Conservation (phyloP, 2,888 invertebrate species). For the Biston stratarius region DNA sequence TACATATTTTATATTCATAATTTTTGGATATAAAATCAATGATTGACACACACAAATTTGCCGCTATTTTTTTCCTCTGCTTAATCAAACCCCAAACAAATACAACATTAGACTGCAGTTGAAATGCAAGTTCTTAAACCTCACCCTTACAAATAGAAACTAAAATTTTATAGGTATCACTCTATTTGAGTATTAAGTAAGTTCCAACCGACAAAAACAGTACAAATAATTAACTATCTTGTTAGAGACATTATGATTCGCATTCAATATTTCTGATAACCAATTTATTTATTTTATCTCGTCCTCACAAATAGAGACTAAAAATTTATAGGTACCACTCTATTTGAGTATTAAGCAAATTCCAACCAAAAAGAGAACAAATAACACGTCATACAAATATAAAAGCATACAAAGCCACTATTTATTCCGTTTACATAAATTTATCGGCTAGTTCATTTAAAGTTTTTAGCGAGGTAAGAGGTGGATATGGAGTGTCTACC, state of each 20-base stretch:
- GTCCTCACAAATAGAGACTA: not conserved
- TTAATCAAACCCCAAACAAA: too few relatives aligned
- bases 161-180: not conserved
- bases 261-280: not conserved
- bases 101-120: too few relatives aligned
- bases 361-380: not conserved
- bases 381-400: not conserved
- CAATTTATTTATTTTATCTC: not conserved
- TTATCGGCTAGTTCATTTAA: not conserved
- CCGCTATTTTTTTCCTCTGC: too few relatives aligned
- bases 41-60: too few relatives aligned
- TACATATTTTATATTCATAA: too few relatives aligned
- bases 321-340: not conserved
- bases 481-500: slow-evolving; percentile 49
- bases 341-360: slow-evolving; percentile 2
- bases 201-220: too few relatives aligned
- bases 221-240: not conserved
- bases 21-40: too few relatives aligned
- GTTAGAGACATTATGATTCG: not conserved
- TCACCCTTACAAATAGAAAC: not conserved
- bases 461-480: not conserved
- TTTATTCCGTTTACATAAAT: not conserved
- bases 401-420: not conserved
- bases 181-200: not conserved
- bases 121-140: not conserved